Base-by-base conservation (phyloP, 1,140 invertebrate species). In the Panulirus ornatus region DNA sequence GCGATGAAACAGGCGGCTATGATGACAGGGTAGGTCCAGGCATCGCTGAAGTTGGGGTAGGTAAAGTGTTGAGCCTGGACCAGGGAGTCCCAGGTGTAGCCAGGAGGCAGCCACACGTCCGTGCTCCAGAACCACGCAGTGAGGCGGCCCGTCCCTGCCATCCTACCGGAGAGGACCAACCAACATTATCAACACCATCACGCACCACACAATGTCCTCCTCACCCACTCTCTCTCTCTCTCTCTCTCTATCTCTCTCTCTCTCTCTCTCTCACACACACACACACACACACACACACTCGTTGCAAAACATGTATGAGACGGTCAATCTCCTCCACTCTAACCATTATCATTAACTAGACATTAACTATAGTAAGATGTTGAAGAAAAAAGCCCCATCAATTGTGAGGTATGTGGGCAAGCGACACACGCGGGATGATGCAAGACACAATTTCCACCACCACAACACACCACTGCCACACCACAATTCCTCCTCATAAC, bases 41-140 rank as follows among this genome's bases (percentile, higher is more conserved):
- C 36, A 70, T 90, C 88, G 19, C 36, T 16, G 40, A 79, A 85
- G 27, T 40, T 40, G 19, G 88, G 82, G 82, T 84, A 90, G 44
- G 16, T 66, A 40, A 90, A 84, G 40, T 84, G 34, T 1, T 58
- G 27, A 9, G 71, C 58, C 16, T 79, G 81, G 38, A 22, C 27
- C 16, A 90, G 88, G 40, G 19, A 44, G 22, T 90, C 54, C 88
- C 82, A 85, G 1, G 82, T 90, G 54, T 78, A 90, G 54, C 82
- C 82, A 2, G 82, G 73, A 34, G 86, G 85, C 70, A 91, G 81
- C 91, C 91, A 91, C n/a, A 91, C 91, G 22, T 84, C 70, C 42
- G 58, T 38, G 47, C 47, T 66, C 91, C 91, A 91, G 70, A 91
- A 88, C 91, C 81, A 84, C n/a, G 22, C 22, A 44, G 14, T 84